Percentiles rank a stretch among this genome's conserved stretches.
Conservation (phyloP, 2,888 invertebrate genomes). For the Drosophila mayaguana region DNA sequence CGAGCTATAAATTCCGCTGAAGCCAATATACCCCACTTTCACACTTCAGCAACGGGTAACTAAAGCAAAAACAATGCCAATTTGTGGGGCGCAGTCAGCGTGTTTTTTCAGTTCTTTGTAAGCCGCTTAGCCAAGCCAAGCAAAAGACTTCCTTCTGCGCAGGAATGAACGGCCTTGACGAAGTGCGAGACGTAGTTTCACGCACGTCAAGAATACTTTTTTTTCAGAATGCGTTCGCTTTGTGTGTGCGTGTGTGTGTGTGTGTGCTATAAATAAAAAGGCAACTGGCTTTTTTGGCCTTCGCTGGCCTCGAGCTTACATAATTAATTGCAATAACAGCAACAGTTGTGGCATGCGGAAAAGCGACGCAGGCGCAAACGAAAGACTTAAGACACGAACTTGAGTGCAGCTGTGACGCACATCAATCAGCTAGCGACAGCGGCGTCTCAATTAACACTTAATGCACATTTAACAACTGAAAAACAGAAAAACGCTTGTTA, state of each 20-base stretch:
- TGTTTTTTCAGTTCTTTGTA: constrained; percentile 35
- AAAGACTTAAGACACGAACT: constrained; percentile 76
- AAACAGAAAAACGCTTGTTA: constrained; percentile 11
- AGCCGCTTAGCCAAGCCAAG: constrained; percentile 57
- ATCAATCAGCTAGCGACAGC: constrained; percentile 45
- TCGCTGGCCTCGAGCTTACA: constrained; percentile 67
- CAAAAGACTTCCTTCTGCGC: constrained; percentile 70
- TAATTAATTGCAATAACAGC: constrained; percentile 74
- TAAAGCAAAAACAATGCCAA: constrained; percentile 10
- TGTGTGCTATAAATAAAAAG: constrained; percentile 64
- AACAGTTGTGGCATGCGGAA: constrained; percentile 67
- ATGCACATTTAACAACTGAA: constrained; percentile 56
- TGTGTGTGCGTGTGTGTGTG: background rate
- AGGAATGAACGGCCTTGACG: constrained; percentile 58
- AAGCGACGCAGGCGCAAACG: constrained; percentile 46
- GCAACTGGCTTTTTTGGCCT: constrained; percentile 25
- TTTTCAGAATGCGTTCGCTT: background rate
- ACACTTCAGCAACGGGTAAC: background rate
- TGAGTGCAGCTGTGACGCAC: constrained; percentile 48
- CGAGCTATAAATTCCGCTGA: background rate
- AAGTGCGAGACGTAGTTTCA: constrained; percentile 38
- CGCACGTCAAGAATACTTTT: constrained; percentile 73
- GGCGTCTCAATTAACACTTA: constrained; percentile 66
- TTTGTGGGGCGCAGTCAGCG: constrained; percentile 39
- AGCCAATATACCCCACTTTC: background rate